Evolutionary conservation across 2,797 vertebrate genomes (phyloP).

Genomic region (Xiphophorus birchmanni): DNA sequence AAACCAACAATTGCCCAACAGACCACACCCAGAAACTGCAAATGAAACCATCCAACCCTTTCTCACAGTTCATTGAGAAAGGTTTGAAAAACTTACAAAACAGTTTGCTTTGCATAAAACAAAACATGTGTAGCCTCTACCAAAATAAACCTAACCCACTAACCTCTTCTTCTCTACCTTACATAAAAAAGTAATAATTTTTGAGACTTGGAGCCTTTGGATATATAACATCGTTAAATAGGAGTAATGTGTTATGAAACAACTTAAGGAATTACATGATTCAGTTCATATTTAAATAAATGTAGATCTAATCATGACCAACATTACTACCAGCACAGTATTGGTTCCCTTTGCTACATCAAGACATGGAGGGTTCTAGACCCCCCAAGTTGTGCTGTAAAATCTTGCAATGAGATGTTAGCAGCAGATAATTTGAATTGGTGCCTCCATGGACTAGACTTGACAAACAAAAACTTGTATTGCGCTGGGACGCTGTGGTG

Average conservation of each 20-base stretch:
- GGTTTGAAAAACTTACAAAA: background rate
- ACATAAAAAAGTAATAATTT: background rate
- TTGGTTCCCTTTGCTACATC: background rate
- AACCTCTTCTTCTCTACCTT: background rate
- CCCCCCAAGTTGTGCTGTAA: background rate
- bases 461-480: background rate
- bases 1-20: conserved; percentile 9
- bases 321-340: background rate
- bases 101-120: background rate
- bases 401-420: background rate
- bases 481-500: no score
- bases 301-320: background rate
- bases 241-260: background rate
- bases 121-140: background rate
- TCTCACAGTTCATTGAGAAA: background rate
- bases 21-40: conserved; percentile 79
- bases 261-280: background rate
- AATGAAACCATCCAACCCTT: conserved; percentile 48
- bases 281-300: background rate
- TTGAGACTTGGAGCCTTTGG: background rate
- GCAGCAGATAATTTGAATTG: background rate
- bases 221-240: background rate
- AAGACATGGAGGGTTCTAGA: background rate
- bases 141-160: background rate
- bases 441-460: background rate